These are phyloP conservation scores for Forbesichthys agassizii DNA, from an alignment of 2,113 vertebrate genomes.

Conservation along the genomic window DNA sequence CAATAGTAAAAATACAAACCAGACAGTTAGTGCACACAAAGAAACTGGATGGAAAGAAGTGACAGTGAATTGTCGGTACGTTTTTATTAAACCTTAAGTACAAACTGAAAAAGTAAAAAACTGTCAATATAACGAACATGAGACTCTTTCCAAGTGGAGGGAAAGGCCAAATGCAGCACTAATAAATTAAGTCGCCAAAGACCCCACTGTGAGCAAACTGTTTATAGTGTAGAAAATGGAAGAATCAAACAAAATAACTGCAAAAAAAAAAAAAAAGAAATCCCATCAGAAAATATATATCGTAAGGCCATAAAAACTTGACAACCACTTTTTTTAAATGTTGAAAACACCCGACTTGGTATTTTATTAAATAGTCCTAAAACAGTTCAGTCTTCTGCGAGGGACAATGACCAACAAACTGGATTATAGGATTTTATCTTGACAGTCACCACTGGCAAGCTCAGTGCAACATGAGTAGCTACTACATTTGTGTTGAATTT, in stretches of 20 bases:
- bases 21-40: slow-evolving; percentile 16
- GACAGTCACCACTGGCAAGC: slow-evolving; percentile 94
- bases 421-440: slow-evolving; percentile 89
- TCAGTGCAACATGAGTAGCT: slow-evolving; percentile 98
- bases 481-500: slow-evolving; percentile 86
- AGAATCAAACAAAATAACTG: slow-evolving; percentile 78
- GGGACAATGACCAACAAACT: slow-evolving; percentile 90
- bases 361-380: slow-evolving; percentile 97
- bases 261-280: slow-evolving; percentile 44
- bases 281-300: slow-evolving; percentile 69
- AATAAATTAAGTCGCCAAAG: slow-evolving; percentile 99
- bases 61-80: slow-evolving; percentile 86
- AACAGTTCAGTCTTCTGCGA: slow-evolving; percentile 96
- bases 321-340: slow-evolving; percentile 86
- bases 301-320: slow-evolving; percentile 91
- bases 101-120: slow-evolving; percentile 99
- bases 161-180: slow-evolving; percentile 91
- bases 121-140: slow-evolving; percentile 96
- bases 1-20: too few relatives aligned
- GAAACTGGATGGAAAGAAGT: slow-evolving; percentile 57
- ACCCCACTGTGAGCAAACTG: slow-evolving; percentile 88
- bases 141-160: slow-evolving; percentile 83
- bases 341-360: slow-evolving; percentile 92
- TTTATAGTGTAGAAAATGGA: slow-evolving; percentile 90
- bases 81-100: slow-evolving; percentile 99